Percentiles rank a stretch among this genome's conserved stretches.
phyloP scores from a whole-genome alignment of 2,797 vertebrate species.

The Acrocephalus scirpaceus region DNA sequence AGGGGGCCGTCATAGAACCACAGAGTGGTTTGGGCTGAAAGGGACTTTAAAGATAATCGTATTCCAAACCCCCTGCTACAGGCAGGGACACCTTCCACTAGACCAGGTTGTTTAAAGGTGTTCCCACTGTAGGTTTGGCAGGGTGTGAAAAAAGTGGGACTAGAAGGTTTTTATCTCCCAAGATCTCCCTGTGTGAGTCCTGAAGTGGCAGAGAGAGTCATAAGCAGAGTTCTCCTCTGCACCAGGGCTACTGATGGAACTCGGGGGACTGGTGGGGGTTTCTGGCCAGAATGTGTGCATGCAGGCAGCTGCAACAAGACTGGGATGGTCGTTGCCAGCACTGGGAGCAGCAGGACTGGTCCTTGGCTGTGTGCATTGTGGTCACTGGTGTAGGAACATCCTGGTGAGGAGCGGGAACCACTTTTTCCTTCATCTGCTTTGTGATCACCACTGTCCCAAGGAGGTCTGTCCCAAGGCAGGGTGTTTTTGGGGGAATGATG shows the following conservation, averaged over 20 bases:
- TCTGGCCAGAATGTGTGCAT: background rate
- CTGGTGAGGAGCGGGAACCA: accelerated
- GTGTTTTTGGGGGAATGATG: background rate
- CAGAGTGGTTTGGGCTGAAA: background rate
- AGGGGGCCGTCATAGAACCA: background rate
- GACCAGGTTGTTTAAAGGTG: background rate
- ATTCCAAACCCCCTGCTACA: background rate
- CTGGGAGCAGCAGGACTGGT: background rate
- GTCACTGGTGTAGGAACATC: background rate
- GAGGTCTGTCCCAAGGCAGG: background rate
- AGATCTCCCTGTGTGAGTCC: background rate
- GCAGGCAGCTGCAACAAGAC: background rate
- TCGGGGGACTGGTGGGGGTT: accelerated
- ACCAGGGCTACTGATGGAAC: background rate
- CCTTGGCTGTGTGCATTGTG: accelerated
- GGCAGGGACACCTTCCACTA: background rate
- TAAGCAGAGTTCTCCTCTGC: background rate
- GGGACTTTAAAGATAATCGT: background rate
- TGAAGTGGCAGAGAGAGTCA: accelerated
- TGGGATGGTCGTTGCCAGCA: background rate
- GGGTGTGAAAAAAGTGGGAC: background rate
- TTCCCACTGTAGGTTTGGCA: background rate
- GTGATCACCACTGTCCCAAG: background rate
- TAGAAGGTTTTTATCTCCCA: background rate
- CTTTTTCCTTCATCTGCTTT: background rate